Percentiles rank a stretch among this genome's conserved stretches.
Evolutionary conservation across 2,113 vertebrate genomes (phyloP).

Genomic region (Hassar affinis): DNA sequence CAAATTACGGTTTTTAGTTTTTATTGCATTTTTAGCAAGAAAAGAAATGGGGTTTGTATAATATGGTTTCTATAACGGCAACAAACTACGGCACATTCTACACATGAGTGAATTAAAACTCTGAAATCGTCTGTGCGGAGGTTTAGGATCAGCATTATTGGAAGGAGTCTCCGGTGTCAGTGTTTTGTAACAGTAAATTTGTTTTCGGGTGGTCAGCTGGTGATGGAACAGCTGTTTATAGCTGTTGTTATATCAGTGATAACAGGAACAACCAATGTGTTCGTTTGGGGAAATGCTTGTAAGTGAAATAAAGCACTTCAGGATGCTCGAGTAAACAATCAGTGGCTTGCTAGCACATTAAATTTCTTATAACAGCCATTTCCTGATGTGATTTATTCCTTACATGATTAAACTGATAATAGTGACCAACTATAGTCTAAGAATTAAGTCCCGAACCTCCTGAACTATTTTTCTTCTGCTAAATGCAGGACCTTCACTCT

Average conservation of each 20-base stretch:
- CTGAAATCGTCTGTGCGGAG: not conserved
- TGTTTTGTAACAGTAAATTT: not conserved
- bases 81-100: not conserved
- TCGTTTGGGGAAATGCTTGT: not conserved
- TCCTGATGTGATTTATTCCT: not conserved
- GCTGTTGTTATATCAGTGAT: not conserved
- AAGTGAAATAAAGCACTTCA: not conserved
- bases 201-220: too few species aligned
- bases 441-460: not conserved
- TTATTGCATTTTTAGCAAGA: too few species aligned
- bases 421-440: not conserved
- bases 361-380: not conserved
- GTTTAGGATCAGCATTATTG: not conserved
- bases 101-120: not conserved
- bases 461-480: not conserved
- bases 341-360: not conserved
- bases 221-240: not conserved
- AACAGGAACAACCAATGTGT: not conserved
- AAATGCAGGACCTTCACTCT: not conserved
- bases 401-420: not conserved
- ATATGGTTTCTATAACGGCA: not conserved
- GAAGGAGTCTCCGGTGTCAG: not conserved
- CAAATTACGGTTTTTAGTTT: too few species aligned
- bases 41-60: too few species aligned
- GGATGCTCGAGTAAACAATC: not conserved